phyloP scores from a whole-genome alignment of 2,888 invertebrate genomes.

The Pammene aurita region DNA sequence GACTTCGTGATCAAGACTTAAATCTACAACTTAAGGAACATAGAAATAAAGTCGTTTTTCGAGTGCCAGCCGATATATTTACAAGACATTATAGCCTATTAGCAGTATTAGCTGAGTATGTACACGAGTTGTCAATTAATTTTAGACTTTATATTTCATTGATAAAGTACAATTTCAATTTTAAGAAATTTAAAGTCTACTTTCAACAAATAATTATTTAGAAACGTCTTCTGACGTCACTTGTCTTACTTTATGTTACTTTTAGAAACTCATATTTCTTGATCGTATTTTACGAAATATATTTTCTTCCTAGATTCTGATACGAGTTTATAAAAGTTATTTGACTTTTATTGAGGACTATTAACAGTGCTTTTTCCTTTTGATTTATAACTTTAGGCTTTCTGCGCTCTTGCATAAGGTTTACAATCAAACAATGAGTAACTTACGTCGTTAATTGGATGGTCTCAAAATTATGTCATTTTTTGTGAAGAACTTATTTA shows the following conservation, averaged over 20 bases:
- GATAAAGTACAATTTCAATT: conserved; percentile 2
- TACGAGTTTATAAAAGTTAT: conserved; percentile 11
- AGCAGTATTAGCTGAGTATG: conserved; percentile 4
- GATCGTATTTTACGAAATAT: background rate
- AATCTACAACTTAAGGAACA: conserved; percentile 10
- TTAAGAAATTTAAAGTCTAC: background rate
- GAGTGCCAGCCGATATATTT: conserved; percentile 16
- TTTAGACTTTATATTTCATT: conserved; percentile 9
- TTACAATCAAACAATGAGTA: background rate
- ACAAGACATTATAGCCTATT: conserved; percentile 4
- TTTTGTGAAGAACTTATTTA: no score
- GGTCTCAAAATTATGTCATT: no score
- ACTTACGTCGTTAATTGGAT: no score
- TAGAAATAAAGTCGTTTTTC: conserved; percentile 9
- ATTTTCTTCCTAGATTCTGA: background rate
- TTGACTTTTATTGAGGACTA: background rate
- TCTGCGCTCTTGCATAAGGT: background rate
- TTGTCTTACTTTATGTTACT: background rate
- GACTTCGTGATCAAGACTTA: conserved; percentile 24
- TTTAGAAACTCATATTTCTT: conserved; percentile 2
- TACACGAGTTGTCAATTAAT: conserved; percentile 2
- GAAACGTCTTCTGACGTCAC: background rate
- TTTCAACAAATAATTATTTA: conserved; percentile 5
- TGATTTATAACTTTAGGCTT: background rate
- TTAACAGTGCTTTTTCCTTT: conserved; percentile 1